These are phyloP conservation scores for Gymnoscopelus braueri DNA, from an alignment of 2,797 vertebrate species.

Conservation along the genomic window DNA sequence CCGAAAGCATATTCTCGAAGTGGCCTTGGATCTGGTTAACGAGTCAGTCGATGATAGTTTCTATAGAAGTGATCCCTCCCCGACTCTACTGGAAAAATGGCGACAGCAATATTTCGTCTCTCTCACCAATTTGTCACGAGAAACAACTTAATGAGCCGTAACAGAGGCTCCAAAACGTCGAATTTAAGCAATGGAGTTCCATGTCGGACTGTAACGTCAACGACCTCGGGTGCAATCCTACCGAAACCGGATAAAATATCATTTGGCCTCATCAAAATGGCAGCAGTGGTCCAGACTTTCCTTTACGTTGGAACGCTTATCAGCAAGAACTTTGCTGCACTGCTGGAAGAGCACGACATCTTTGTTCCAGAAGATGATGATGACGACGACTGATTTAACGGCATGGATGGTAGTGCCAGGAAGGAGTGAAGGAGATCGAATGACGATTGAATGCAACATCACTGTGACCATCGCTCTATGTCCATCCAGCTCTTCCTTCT, in stretches of 20 bases:
- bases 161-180: constrained; percentile 52
- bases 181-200: constrained; percentile 53
- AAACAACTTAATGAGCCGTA: constrained; percentile 40
- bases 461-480: constrained; percentile 18
- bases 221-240: constrained; percentile 86
- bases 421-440: constrained; percentile 22
- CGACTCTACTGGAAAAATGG: constrained; percentile 75
- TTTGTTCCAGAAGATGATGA: constrained; percentile 98
- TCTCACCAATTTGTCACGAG: constrained; percentile 50
- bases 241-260: constrained; percentile 91
- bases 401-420: constrained; percentile 41
- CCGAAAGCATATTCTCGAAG: no score
- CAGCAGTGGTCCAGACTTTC: constrained; percentile 91
- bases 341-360: constrained; percentile 96
- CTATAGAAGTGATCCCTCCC: constrained; percentile 20
- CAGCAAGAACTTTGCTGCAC: constrained; percentile 95
- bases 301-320: constrained; percentile 94
- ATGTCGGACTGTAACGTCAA: constrained; percentile 79
- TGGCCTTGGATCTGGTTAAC: no score
- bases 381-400: constrained; percentile 85
- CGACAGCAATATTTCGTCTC: constrained; percentile 63
- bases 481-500: constrained; percentile 40
- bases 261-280: constrained; percentile 91
- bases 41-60: no score
- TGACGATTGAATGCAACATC: constrained; percentile 41